Base-by-base conservation (phyloP, 1,140 invertebrate genomes). In the Halictus rubicundus region DNA sequence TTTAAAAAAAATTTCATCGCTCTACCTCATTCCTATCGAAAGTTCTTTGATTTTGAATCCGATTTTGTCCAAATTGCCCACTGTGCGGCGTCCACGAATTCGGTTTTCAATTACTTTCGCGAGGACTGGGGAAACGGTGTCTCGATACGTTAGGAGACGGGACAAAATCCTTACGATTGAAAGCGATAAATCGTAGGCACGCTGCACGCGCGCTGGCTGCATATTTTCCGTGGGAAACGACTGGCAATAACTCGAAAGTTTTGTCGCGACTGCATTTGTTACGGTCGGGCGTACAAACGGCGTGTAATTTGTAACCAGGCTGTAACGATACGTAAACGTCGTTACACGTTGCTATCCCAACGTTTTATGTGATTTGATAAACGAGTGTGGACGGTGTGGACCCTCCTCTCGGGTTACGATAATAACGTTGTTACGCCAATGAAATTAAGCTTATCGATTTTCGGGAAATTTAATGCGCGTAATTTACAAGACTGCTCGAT, bases 401-500 rank as follows among this genome's bases (percentile, higher is more conserved):
- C 69, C 25, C 21, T 23, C 60, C 0, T n/a, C n/a, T 21, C 32
- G 21, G 23, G 25, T 66, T 49, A 73, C 70, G 42, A 60, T 66
- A 74, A 79, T 70, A 79, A 73, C 77, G 63, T n/a, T 37, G 77
- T 73, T 37, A 65, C 70, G 54, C 3, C 60, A 68, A 78, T 78
- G 27, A 71, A 78, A 78, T 78, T 64, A 63, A 78, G 76, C 60
- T 71, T 71, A 78, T 78, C 76, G 76, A 78, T 78, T 64, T 64
- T 9, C 54, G 10, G n/a, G 2, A 19, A 42, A 71, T 78, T 78
- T 64, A 72, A 64, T 32, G 46, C 59, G 4, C 7, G 42, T 69
- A 78, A 61, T 78, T 71, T 71, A 57, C 46, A 64, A 39, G 23
- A 64, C 7, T 39, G 12, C n/a, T 9, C 68, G 60, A 64, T 71